phyloP scores from a whole-genome alignment of 2,113 vertebrate genomes.

The Mystacornis crossleyi region DNA sequence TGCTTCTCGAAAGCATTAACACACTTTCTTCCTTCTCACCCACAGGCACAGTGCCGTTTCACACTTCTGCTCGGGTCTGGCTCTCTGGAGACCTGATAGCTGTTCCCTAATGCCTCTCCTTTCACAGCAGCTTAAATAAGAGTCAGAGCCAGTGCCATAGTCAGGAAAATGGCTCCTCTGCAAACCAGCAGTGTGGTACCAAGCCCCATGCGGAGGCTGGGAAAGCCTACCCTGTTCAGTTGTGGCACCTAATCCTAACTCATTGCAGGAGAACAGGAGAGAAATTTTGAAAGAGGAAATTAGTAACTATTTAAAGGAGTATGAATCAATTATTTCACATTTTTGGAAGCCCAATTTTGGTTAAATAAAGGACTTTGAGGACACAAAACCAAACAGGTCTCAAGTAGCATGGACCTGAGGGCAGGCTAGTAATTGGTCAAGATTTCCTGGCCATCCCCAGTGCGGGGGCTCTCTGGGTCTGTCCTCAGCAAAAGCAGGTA shows the following conservation, averaged over 20 bases:
- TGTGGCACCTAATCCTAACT: background rate
- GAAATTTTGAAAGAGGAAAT: background rate
- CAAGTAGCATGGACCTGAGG: background rate
- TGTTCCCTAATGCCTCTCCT: background rate
- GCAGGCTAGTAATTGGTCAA: background rate
- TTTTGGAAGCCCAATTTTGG: background rate
- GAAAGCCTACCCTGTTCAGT: background rate
- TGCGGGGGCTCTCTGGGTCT: background rate
- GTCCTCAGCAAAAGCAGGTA: background rate
- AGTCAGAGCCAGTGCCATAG: background rate
- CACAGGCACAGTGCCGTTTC: slow-evolving; percentile 19
- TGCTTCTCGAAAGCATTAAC: slow-evolving; percentile 40
- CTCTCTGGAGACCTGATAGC: background rate
- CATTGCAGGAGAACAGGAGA: background rate
- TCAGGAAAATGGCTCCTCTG: background rate
- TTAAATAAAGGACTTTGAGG: background rate
- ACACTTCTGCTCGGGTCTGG: slow-evolving; percentile 12
- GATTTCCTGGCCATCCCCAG: background rate
- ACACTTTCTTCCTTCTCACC: slow-evolving; percentile 36
- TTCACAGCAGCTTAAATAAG: background rate
- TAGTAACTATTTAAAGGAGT: background rate
- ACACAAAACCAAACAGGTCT: background rate
- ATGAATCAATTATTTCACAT: background rate
- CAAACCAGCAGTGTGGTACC: background rate
- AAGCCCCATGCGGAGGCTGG: rapidly evolving